Conservation (phyloP, 2,797 vertebrate species). For the Poecile montanus region DNA sequence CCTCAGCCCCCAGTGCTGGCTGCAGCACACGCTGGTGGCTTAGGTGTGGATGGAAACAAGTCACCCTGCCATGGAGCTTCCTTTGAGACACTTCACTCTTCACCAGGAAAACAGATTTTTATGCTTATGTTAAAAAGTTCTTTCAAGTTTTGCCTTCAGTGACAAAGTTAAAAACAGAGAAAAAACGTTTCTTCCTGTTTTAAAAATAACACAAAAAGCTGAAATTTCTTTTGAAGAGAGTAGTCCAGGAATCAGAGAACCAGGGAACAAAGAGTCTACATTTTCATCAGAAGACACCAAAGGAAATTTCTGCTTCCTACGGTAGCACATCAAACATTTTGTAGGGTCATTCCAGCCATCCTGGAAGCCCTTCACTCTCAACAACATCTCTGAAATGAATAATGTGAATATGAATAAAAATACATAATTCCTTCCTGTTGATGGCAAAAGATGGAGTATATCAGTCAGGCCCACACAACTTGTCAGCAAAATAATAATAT, state of each 20-base stretch:
- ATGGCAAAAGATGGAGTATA: background rate
- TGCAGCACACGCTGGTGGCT: background rate
- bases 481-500: background rate
- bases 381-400: background rate
- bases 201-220: constrained; percentile 63
- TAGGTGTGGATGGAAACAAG: background rate
- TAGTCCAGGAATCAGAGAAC: constrained; percentile 29
- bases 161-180: constrained; percentile 42
- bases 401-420: background rate
- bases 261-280: constrained; percentile 39
- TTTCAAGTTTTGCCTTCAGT: constrained; percentile 58
- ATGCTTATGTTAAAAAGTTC: constrained; percentile 6
- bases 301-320: constrained; percentile 80
- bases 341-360: constrained; percentile 39
- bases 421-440: constrained; percentile 7
- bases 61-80: background rate
- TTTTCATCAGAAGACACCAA: constrained; percentile 64
- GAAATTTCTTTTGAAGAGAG: constrained; percentile 60
- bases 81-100: background rate
- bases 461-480: background rate
- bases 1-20: background rate
- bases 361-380: constrained; percentile 26
- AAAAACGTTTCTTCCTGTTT: constrained; percentile 49
- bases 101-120: constrained; percentile 40
- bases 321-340: constrained; percentile 74